Percentiles rank a stretch among this genome's conserved stretches.
phyloP scores from a whole-genome alignment of 2,888 invertebrate species.

The Drosophila glabriapex region DNA sequence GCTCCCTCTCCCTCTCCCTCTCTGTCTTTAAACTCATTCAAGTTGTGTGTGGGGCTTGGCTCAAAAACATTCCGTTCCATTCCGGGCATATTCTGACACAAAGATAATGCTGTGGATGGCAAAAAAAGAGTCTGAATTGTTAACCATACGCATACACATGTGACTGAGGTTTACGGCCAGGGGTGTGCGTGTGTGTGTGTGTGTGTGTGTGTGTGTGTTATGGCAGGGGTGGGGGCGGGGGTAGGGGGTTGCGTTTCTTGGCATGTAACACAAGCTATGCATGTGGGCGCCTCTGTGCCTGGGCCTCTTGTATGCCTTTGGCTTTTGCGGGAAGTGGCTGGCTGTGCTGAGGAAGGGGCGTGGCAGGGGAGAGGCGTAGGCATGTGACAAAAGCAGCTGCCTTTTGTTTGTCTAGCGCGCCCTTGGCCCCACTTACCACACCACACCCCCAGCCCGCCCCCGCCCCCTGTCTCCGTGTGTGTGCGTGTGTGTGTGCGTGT shows the following conservation, averaged over 20 bases:
- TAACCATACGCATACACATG: conserved; percentile 36
- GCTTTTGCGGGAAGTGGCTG: conserved; percentile 19
- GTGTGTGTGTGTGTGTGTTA: too few relatives aligned
- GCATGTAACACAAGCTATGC: conserved; percentile 45
- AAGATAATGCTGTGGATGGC: conserved; percentile 63
- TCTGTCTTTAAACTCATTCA: conserved; percentile 28
- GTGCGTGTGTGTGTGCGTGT: conserved; percentile 29
- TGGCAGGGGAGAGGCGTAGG: conserved; percentile 8
- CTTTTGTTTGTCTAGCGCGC: conserved; percentile 74
- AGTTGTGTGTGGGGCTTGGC: conserved; percentile 42
- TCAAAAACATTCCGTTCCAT: conserved; percentile 69
- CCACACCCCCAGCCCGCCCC: neutral
- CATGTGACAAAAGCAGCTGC: conserved; percentile 80
- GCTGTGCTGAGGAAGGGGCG: too few relatives aligned
- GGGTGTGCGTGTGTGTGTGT: neutral
- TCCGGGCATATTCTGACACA: conserved; percentile 62
- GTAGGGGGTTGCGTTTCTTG: conserved; percentile 21
- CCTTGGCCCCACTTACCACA: conserved; percentile 52
- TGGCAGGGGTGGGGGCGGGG: neutral
- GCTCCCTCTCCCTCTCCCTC: neutral
- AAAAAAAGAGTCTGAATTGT: conserved; percentile 61
- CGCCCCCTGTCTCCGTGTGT: conserved; percentile 4
- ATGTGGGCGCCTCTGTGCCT: conserved; percentile 28
- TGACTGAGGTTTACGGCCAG: conserved; percentile 5
- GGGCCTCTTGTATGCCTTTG: conserved; percentile 24